Percentiles rank a stretch among this genome's conserved stretches.
phyloP scores from a whole-genome alignment of 1,140 invertebrate genomes.

The Adoxophyes honmai region DNA sequence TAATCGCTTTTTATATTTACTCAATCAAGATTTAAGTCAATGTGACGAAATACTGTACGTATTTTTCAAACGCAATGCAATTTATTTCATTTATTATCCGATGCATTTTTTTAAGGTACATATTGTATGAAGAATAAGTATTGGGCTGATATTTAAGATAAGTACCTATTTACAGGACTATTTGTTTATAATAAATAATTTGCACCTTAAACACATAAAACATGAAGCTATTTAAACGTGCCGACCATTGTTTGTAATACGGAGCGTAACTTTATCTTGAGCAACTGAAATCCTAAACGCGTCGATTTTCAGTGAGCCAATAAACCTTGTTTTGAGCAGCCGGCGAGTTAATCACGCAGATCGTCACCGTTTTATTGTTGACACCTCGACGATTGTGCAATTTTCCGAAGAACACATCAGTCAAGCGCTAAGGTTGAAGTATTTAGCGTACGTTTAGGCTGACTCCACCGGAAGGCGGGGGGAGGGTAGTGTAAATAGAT shows the following conservation, averaged over 20 bases:
- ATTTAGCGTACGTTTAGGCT: conserved; percentile 69
- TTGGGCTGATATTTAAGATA: too few relatives aligned
- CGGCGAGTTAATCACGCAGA: conserved; percentile 44
- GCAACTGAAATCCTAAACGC: conserved; percentile 19
- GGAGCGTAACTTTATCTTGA: not conserved
- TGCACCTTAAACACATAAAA: too few relatives aligned
- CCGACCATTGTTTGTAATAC: conserved; percentile 2
- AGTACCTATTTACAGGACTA: too few relatives aligned
- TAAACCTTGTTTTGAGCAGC: conserved; percentile 37
- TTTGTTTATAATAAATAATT: too few relatives aligned
- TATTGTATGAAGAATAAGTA: too few relatives aligned
- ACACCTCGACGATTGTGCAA: conserved; percentile 71
- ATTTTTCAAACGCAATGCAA: too few relatives aligned
- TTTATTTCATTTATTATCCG: too few relatives aligned
- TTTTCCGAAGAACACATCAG: conserved; percentile 70
- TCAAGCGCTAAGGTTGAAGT: conserved; percentile 72
- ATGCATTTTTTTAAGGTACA: too few relatives aligned
- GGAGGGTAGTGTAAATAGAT: conserved; percentile 75
- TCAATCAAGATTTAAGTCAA: too few relatives aligned
- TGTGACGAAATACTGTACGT: too few relatives aligned
- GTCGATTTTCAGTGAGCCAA: conserved; percentile 27
- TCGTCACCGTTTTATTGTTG: conserved; percentile 67
- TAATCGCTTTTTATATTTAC: too few relatives aligned
- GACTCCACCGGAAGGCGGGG: conserved; percentile 60
- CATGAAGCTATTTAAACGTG: too few relatives aligned